These are phyloP conservation scores for Drosophila saltans DNA, from an alignment of 1,140 invertebrate species.

Conservation along the genomic window DNA sequence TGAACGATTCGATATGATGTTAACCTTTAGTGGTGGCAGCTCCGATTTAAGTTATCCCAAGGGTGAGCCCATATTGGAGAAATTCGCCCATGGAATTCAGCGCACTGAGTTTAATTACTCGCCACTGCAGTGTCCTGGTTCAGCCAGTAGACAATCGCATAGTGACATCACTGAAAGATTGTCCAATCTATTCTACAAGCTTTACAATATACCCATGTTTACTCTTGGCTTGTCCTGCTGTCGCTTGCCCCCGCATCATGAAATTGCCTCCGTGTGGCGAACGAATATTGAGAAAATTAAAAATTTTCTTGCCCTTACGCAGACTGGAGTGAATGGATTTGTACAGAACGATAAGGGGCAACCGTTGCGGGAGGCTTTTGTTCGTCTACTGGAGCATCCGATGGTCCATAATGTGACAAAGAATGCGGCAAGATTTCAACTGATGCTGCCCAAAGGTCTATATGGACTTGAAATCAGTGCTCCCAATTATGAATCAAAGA, in stretches of 20 bases:
- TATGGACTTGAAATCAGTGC: constrained; percentile 86
- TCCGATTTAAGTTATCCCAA: constrained; percentile 66
- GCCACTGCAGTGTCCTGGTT: constrained; percentile 65
- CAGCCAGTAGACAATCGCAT: constrained; percentile 58
- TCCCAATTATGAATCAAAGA: constrained; percentile 85
- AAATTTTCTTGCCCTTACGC: constrained; percentile 85
- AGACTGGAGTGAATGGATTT: constrained; percentile 88
- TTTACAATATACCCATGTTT: constrained; percentile 85
- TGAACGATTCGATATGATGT: constrained; percentile 73
- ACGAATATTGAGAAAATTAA: constrained; percentile 89
- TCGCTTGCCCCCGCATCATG: constrained; percentile 88
- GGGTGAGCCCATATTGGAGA: constrained; percentile 68
- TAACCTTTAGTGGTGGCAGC: constrained; percentile 72
- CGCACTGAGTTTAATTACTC: constrained; percentile 72
- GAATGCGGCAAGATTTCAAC: constrained; percentile 88
- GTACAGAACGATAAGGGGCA: constrained; percentile 87
- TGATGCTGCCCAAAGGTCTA: constrained; percentile 87
- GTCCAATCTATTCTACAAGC: constrained; percentile 85
- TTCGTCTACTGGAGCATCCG: constrained; percentile 86
- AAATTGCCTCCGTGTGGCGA: constrained; percentile 90
- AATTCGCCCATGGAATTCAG: constrained; percentile 68
- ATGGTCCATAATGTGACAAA: constrained; percentile 86
- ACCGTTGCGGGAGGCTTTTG: constrained; percentile 88
- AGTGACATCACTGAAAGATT: constrained; percentile 72
- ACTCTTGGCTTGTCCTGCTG: constrained; percentile 89